These are phyloP conservation scores for Drosophila dunni DNA, from an alignment of 1,140 invertebrate genomes.

Conservation along the genomic window DNA sequence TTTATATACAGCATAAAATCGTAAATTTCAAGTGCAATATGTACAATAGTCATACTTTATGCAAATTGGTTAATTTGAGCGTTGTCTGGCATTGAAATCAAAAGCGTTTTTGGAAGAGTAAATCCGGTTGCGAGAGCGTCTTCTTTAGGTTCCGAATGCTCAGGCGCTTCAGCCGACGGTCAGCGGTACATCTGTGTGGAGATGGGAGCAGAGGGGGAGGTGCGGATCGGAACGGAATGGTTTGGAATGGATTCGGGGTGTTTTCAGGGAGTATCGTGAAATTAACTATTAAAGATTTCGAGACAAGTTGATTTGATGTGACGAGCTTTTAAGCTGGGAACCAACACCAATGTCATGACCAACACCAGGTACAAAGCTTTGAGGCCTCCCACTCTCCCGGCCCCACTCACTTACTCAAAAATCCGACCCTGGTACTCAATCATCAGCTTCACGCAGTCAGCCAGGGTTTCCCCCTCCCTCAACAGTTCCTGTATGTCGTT, in stretches of 20 bases:
- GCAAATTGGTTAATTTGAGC: conserved; percentile 17
- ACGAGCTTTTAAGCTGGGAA: conserved; percentile 13
- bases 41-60: not conserved
- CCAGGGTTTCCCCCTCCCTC: conserved; percentile 72
- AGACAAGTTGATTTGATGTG: conserved; percentile 20
- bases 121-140: conserved; percentile 79
- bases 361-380: conserved; percentile 33
- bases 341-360: conserved; percentile 11
- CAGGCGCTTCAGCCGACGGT: conserved; percentile 63
- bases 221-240: not conserved
- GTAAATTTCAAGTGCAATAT: too few species aligned
- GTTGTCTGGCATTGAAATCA: conserved; percentile 37
- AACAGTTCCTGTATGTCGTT: conserved; percentile 72
- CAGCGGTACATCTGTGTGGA: conserved; percentile 72
- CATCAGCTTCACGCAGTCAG: conserved; percentile 81
- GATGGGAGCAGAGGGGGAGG: conserved; percentile 14
- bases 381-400: conserved; percentile 46
- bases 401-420: conserved; percentile 77
- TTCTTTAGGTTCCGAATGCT: conserved; percentile 77
- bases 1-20: conserved; percentile 7
- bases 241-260: conserved; percentile 21
- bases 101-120: conserved; percentile 78
- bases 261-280: conserved; percentile 7
- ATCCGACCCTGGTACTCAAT: conserved; percentile 80
- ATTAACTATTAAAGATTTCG: conserved; percentile 33